Conservation (phyloP, 2,113 vertebrate species). For the Dicerorhinus sumatrensis region DNA sequence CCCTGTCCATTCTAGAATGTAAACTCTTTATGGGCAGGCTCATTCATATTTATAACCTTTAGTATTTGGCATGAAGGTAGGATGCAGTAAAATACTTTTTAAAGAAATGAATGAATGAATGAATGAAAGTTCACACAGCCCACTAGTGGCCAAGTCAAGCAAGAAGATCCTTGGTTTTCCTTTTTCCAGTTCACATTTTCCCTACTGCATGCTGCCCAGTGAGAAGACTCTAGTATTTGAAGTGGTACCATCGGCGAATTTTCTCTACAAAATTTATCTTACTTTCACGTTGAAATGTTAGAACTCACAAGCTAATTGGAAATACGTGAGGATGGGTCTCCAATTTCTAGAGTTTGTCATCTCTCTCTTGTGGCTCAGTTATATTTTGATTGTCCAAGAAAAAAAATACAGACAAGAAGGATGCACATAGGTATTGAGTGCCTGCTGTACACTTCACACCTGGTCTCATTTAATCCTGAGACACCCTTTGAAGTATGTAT, state of each 20-base stretch:
- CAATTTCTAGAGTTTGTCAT: neutral
- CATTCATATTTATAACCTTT: neutral
- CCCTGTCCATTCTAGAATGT: neutral
- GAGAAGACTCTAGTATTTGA: neutral
- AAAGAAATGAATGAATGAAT: neutral
- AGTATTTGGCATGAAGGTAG: neutral
- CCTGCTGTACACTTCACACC: neutral
- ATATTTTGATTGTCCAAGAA: neutral
- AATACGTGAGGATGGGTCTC: neutral
- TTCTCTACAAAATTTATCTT: neutral
- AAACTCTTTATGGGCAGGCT: neutral
- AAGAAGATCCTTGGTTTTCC: neutral
- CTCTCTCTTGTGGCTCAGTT: neutral
- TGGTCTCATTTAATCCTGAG: neutral
- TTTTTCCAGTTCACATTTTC: neutral
- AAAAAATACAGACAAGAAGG: neutral
- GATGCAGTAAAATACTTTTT: neutral
- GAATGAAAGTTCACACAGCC: neutral
- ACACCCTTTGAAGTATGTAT: fast-evolving
- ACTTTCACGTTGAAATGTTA: neutral
- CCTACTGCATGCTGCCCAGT: neutral
- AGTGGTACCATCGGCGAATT: neutral
- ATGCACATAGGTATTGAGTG: neutral
- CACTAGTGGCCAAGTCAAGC: neutral
- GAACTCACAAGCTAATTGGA: neutral